Evolutionary conservation across 2,113 vertebrate species (phyloP), one percentile per base, ranked within the genome.

Genomic region (Hippoglossus stenolepis): DNA sequence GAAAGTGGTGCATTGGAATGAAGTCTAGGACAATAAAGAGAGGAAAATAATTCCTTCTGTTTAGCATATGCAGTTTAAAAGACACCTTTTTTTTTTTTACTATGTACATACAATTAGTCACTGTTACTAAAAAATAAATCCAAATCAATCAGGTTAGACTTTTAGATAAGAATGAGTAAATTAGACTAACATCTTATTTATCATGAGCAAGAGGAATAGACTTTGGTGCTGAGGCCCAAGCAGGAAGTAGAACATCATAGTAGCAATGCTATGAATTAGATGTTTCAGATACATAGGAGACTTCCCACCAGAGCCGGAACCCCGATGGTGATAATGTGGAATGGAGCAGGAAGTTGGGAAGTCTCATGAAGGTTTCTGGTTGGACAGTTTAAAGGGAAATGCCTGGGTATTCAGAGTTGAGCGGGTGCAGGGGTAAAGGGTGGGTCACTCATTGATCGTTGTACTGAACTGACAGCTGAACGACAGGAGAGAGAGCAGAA

Each of bases 1-100:
- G 65, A 76, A 84, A 84, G 68, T 57, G 73, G 38, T 75, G 66
- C 76, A 79, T 26, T 17, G 54, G 70, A 80, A 76, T 82, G 66
- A 72, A 65, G 62, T 72, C 79, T 43, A 56, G 54, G 73, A 79
- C 73, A 72, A 64, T 69, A 63, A 15, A 40, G 1, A 21, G 23
- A 61, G 21, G 64, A 13, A 65, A 86, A 73, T 26, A 38, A 77
- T 56, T 79, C 58, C 63, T 28, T 56, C 40, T 69, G 53, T 31
- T 31, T 31, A 7, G 31, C 43, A 76, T 2, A 54, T 54, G 3
- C 20, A n/a, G 18, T 11, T 20, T 2, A 2, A 54, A 54, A 71
- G 43, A 45, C 0, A 43, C 40, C 43, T 13, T 45, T 45, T 45
- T 11, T 31, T 31, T 45, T 45, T 0, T 13, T 13, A 3, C 43